Percentiles rank a stretch among this genome's conserved stretches.
Evolutionary conservation across 1,140 invertebrate genomes (phyloP).

Genomic region (Achroia grisella): DNA sequence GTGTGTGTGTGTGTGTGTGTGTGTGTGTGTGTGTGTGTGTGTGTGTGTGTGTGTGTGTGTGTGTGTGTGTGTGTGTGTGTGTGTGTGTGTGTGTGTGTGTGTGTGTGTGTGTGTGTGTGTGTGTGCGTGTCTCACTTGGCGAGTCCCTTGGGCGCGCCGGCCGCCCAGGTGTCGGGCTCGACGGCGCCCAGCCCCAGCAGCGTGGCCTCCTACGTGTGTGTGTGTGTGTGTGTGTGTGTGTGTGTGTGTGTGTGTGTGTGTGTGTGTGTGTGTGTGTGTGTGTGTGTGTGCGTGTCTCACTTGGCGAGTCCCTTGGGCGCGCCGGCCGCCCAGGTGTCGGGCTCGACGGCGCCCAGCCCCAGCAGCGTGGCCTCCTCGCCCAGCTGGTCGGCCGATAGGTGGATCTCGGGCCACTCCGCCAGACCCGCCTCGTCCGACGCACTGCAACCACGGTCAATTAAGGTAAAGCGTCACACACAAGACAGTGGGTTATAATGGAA

Average conservation of each 20-base stretch:
- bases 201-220: background rate
- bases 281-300: conserved; percentile 41
- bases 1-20: no score
- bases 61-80: no score
- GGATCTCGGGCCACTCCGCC: conserved; percentile 64
- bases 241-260: no score
- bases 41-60: no score
- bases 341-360: conserved; percentile 87
- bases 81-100: no score
- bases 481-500: no score
- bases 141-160: conserved; percentile 89
- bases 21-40: no score
- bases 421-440: conserved; percentile 64
- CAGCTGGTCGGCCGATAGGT: conserved; percentile 68
- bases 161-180: conserved; percentile 94
- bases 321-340: conserved; percentile 92
- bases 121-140: conserved; percentile 83
- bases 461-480: no score
- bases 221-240: no score
- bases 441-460: conserved; percentile 32
- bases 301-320: conserved; percentile 90
- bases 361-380: conserved; percentile 84
- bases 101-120: no score
- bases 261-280: no score
- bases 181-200: conserved; percentile 82